Evolutionary conservation across 1,140 invertebrate species (phyloP).

Genomic region (Lysiphlebus fabarum): DNA sequence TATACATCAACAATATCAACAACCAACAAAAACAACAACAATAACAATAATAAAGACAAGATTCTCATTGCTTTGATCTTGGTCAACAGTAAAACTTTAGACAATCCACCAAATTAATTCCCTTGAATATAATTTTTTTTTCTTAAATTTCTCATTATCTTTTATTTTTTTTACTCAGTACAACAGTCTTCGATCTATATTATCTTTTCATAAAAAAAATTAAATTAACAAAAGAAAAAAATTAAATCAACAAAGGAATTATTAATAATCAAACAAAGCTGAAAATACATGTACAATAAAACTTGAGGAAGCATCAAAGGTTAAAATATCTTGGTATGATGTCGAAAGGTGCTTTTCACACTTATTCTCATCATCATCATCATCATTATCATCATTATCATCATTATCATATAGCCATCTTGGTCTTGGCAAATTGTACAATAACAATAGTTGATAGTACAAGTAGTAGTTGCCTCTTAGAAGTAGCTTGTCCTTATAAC

Average conservation of each 20-base stretch:
- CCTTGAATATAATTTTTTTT: conserved; percentile 20
- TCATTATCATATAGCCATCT: conserved; percentile 32
- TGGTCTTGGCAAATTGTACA: conserved; percentile 57
- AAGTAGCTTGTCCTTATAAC: conserved; percentile 34
- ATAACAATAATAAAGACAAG: conserved; percentile 6
- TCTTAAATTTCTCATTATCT: conserved; percentile 35
- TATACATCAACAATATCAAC: too few relatives aligned
- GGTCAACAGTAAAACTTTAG: conserved; percentile 50
- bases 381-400: too few relatives aligned
- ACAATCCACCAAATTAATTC: too few relatives aligned
- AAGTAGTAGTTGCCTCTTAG: conserved; percentile 43
- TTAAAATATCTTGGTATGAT: conserved; percentile 48
- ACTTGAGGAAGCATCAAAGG: conserved; percentile 1
- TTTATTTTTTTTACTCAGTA: too few relatives aligned
- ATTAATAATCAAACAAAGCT: conserved; percentile 34
- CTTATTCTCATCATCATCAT: too few relatives aligned
- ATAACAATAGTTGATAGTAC: conserved; percentile 46
- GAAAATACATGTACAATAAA: conserved; percentile 15
- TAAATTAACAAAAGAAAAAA: too few relatives aligned
- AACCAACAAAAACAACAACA: conserved; percentile 2
- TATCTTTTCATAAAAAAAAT: too few relatives aligned
- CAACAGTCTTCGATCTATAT: too few relatives aligned
- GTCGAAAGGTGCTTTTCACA: conserved; percentile 55
- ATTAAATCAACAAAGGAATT: too few relatives aligned
- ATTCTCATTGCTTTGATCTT: conserved; percentile 47